Evolutionary conservation across 2,113 vertebrate genomes (phyloP).

Genomic region (Lutjanus erythropterus): DNA sequence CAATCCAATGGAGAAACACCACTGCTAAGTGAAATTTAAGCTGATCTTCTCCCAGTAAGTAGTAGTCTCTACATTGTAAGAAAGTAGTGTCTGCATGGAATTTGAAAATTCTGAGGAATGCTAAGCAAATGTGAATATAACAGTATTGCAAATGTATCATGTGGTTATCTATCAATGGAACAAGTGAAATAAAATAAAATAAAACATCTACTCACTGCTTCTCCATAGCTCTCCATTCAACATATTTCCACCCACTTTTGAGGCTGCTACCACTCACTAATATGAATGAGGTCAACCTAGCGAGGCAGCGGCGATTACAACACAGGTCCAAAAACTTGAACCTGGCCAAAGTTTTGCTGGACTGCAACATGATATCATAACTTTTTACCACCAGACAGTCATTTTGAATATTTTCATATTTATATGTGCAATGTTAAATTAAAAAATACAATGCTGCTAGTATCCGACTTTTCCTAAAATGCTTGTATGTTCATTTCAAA

Average conservation of each 20-base stretch:
- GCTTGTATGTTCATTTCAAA: too few species aligned
- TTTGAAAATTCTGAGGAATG: not conserved
- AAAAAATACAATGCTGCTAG: too few species aligned
- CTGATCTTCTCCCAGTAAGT: slow-evolving; percentile 6
- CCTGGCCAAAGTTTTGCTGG: not conserved
- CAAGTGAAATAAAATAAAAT: not conserved
- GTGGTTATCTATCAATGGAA: not conserved
- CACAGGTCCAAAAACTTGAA: not conserved
- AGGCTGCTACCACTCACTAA: not conserved
- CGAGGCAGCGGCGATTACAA: not conserved
- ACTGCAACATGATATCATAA: not conserved
- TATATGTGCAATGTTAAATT: too few species aligned
- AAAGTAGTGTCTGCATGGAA: not conserved
- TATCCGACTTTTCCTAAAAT: too few species aligned
- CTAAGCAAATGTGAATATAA: not conserved
- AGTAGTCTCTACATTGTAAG: too few species aligned
- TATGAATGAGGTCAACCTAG: not conserved
- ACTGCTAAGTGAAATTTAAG: not conserved
- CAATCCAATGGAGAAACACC: not conserved
- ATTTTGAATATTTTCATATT: too few species aligned
- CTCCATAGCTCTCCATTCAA: not conserved
- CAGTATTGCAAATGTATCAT: not conserved
- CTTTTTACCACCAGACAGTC: too few species aligned
- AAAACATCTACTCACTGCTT: not conserved
- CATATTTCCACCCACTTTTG: not conserved